Percentiles rank a stretch among this genome's conserved stretches.
These are phyloP conservation scores for Eristalinus sepulchralis DNA, from an alignment of 2,888 invertebrate species.

Conservation along the genomic window DNA sequence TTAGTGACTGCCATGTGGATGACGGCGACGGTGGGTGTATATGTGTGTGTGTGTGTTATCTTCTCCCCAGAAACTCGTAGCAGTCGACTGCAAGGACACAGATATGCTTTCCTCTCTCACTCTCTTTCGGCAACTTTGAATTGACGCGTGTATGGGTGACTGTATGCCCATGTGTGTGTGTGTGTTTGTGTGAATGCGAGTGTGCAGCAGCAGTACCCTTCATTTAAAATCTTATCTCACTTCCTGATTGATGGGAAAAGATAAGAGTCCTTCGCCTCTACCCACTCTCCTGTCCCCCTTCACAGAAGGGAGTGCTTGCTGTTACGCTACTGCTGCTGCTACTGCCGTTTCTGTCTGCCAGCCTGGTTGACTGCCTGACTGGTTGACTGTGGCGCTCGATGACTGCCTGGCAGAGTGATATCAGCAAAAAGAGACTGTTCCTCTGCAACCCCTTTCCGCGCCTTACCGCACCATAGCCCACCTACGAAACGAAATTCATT, in stretches of 20 bases:
- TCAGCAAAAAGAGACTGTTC: conserved; percentile 57
- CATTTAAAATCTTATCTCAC: conserved; percentile 81
- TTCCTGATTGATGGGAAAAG: conserved; percentile 81
- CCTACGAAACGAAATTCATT: conserved; percentile 73
- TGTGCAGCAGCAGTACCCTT: conserved; percentile 73
- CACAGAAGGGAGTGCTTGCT: conserved; percentile 40
- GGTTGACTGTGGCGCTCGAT: conserved; percentile 23
- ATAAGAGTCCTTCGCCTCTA: conserved; percentile 77
- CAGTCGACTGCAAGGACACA: conserved; percentile 60
- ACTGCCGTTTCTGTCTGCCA: conserved; percentile 12
- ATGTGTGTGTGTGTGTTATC: conserved; percentile 54
- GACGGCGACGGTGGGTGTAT: not conserved
- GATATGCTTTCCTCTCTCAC: not conserved
- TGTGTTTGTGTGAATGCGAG: conserved; percentile 70
- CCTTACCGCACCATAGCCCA: conserved; percentile 28
- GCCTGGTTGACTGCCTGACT: conserved; percentile 21
- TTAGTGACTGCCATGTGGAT: not conserved
- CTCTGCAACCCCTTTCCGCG: not conserved
- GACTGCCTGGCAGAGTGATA: conserved; percentile 52
- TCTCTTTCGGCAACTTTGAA: not conserved
- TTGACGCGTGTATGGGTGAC: not conserved
- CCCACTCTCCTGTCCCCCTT: conserved; percentile 53
- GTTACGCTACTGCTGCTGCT: not conserved
- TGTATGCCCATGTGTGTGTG: conserved; percentile 52
- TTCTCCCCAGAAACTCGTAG: conserved; percentile 48